A percentile compares a stretch with the other conserved stretches of the same genome.
These are phyloP conservation scores for fruit fly (Drosophila melanogaster) DNA, from an alignment of 1,140 invertebrate genomes.

Conservation along the genomic window DNA sequence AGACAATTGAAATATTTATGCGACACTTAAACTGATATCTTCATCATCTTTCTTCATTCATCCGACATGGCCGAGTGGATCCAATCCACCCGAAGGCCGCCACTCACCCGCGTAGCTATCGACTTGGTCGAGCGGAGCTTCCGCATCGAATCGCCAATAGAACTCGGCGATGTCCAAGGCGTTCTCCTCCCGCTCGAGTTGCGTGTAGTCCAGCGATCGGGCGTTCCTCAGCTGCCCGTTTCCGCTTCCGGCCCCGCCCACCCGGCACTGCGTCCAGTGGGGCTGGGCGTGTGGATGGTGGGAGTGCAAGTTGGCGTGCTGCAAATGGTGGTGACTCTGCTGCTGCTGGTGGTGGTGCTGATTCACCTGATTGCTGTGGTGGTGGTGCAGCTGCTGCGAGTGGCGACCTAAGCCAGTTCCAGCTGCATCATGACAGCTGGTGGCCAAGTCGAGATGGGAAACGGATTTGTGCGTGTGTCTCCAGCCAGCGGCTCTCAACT, in stretches of 20 bases:
- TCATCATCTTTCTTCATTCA: too few species aligned
- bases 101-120: conserved; percentile 65
- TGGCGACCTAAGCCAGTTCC: conserved; percentile 74
- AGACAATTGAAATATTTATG: conserved; percentile 2
- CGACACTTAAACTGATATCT: background rate
- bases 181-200: conserved; percentile 72
- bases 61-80: conserved; percentile 30
- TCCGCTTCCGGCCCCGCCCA: conserved; percentile 36
- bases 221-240: conserved; percentile 74
- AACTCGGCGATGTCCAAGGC: conserved; percentile 82
- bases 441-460: conserved; percentile 84
- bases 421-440: conserved; percentile 83
- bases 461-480: conserved; percentile 80
- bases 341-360: conserved; percentile 21
- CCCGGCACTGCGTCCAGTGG: conserved; percentile 72
- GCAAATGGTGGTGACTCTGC: conserved; percentile 37
- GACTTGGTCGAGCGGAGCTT: conserved; percentile 65
- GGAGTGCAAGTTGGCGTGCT: conserved; percentile 28
- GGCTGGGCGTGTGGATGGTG: conserved; percentile 67
- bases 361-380: background rate
- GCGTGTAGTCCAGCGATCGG: conserved; percentile 78
- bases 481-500: conserved; percentile 79
- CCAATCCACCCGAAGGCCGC: conserved; percentile 16
- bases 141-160: conserved; percentile 81
- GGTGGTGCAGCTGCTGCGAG: conserved; percentile 35